Base-by-base conservation (phyloP, 2,888 invertebrate genomes). In the Caenorhabditis afra region DNA sequence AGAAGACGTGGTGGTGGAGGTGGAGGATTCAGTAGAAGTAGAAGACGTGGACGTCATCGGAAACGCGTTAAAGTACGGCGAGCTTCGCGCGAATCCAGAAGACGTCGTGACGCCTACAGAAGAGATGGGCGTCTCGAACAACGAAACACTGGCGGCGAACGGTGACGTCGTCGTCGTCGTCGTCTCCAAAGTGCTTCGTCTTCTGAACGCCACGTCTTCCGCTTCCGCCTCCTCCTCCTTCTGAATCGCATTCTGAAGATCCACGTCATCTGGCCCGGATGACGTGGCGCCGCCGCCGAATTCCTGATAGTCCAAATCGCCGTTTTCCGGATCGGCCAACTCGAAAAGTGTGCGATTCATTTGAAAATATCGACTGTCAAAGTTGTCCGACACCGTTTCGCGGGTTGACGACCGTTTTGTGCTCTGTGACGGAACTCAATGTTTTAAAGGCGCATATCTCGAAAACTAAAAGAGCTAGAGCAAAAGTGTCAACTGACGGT, bases 211-310 rank as follows among this genome's bases (percentile, higher is more conserved):
- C n/a, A n/a, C n/a, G 29, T 29, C 29, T 3, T 29, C 29, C 4
- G 7, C 29, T 3, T 29, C 29, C n/a, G n/a, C n/a, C 4, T 29
- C 11, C 0, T 65, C 66, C 39, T 77, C 70, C 3, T n/a, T 22
- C 16, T 57, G 14, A 3, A 71, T 39, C 0, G 71, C 62, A 2
- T 64, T 64, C 64, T 71, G 71, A 29, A 71, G 62, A 14, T 45
- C 71, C 39, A 64, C 37, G 39, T 78, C 78, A 78, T 78, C 77
- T 10, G 66, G 35, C n/a, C n/a, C n/a, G n/a, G n/a, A n/a, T 53
- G 70, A 70, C 29, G 65, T 65, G 14, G 29, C 29, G 7, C 29
- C 7, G 4, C 4, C 29, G 4, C 4, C 29, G 7, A 29, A 29
- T 7, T 66, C 70, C 10, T 55, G 58, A 23, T 77, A 77, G 14